phyloP scores from a whole-genome alignment of 2,113 vertebrate species.

The Percina caprodes region DNA sequence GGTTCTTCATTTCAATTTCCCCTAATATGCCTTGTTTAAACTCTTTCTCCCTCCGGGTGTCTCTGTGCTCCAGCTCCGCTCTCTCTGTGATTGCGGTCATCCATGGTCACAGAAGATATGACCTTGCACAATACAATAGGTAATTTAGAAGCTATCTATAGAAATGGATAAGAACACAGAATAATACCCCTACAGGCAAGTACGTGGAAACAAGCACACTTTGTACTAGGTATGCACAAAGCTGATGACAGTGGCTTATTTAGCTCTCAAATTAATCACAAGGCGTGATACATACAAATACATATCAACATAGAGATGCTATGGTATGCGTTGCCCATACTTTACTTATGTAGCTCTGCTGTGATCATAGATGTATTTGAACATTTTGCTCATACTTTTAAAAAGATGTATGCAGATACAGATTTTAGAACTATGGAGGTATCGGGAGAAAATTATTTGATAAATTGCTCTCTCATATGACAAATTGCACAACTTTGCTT shows the following conservation, averaged over 20 bases:
- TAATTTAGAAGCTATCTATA: slow-evolving; percentile 37
- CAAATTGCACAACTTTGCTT: not conserved
- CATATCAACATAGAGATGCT: not conserved
- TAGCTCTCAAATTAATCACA: not conserved
- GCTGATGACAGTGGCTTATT: not conserved
- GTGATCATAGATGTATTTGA: not conserved
- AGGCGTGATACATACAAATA: not conserved
- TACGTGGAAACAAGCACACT: not conserved
- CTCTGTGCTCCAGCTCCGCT: slow-evolving; percentile 22
- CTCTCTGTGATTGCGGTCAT: slow-evolving; percentile 50
- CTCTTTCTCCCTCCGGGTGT: slow-evolving; percentile 22
- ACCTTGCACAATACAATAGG: slow-evolving; percentile 32
- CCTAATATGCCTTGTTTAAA: slow-evolving; percentile 59
- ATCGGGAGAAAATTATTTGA: slow-evolving; percentile 1
- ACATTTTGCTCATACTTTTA: not conserved
- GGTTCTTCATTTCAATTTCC: slow-evolving; percentile 63
- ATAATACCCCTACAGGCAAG: not conserved
- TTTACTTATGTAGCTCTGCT: not conserved
- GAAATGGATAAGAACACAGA: slow-evolving; percentile 23
- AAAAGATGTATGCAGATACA: not conserved
- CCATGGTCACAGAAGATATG: slow-evolving; percentile 36
- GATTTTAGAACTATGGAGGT: not conserved
- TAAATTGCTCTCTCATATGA: slow-evolving; percentile 1
- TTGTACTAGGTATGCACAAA: not conserved
- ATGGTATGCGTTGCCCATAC: not conserved